Base-by-base conservation (phyloP, 2,113 vertebrate species). In the Pterocles gutturalis region DNA sequence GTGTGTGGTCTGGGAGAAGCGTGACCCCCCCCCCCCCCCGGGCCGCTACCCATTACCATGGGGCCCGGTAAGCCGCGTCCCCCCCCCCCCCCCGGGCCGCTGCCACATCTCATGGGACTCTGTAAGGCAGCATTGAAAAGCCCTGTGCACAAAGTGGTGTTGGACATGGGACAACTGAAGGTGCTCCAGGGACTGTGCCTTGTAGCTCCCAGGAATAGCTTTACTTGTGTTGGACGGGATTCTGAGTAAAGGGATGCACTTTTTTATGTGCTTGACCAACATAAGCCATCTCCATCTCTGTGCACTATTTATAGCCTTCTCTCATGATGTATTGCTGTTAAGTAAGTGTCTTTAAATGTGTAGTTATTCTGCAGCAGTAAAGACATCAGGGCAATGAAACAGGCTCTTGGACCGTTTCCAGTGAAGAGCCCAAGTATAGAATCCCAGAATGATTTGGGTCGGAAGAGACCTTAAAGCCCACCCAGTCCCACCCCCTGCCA, bases 11-110 rank as follows among this genome's bases (percentile, higher is more conserved):
- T 57, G 33, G 83, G 29, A 66, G 73, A 66, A 45, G 34, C 6
- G 46, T 16, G 9, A 7, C 38, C 72, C 21, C n/a, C 11, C 7
- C n/a, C n/a, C n/a, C n/a, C n/a, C n/a, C 9, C 0, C 19, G 55
- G 3, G 1, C 24, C 70, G 49, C 49, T 76, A 15, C 62, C 9
- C n/a, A n/a, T n/a, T n/a, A n/a, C n/a, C n/a, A n/a, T n/a, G n/a
- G n/a, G n/a, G n/a, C n/a, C n/a, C n/a, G n/a, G n/a, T n/a, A n/a
- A n/a, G n/a, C n/a, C n/a, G n/a, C n/a, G n/a, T n/a, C 38, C 72
- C 21, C n/a, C 11, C 7, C 38, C 72, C 21, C n/a, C 11, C 7
- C 9, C 0, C 19, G 55, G 3, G 1, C 24, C 70, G 49, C 49
- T 76, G 17, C 62, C 9, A 2, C 9, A 11, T 61, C 54, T 71